phyloP scores from a whole-genome alignment of 1,140 invertebrate species.

The Cyphomyrmex costatus region DNA sequence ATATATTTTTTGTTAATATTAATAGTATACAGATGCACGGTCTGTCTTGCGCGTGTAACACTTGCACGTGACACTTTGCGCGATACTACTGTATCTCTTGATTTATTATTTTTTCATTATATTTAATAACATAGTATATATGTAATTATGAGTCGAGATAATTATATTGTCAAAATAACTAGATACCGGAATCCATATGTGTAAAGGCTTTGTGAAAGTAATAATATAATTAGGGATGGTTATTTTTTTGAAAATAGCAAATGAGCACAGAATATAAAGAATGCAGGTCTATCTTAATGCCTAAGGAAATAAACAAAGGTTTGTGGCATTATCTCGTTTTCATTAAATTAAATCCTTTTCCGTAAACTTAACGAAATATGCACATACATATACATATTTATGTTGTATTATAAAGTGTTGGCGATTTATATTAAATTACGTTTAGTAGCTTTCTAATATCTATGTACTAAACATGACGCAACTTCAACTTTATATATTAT shows the following conservation, averaged over 20 bases:
- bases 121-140: background rate
- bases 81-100: no score
- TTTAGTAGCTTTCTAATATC: background rate
- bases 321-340: conserved; percentile 28
- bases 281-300: conserved; percentile 22
- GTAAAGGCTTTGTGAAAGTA: conserved; percentile 38
- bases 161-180: conserved; percentile 3
- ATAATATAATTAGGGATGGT: conserved; percentile 36
- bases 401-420: no score
- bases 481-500: background rate
- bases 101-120: conserved; percentile 13
- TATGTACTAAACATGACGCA: background rate
- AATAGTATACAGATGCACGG: background rate
- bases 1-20: conserved; percentile 7
- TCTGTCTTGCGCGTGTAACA: no score
- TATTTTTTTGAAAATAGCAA: conserved; percentile 28
- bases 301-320: conserved; percentile 46
- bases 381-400: background rate
- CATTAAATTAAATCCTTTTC: conserved; percentile 21
- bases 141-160: conserved; percentile 31
- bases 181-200: conserved; percentile 8
- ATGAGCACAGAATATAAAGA: conserved; percentile 1
- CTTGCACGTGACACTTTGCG: no score
- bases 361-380: background rate
- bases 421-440: background rate